Conservation (phyloP, 2,797 vertebrate genomes). For the Anolis apletophallus region DNA sequence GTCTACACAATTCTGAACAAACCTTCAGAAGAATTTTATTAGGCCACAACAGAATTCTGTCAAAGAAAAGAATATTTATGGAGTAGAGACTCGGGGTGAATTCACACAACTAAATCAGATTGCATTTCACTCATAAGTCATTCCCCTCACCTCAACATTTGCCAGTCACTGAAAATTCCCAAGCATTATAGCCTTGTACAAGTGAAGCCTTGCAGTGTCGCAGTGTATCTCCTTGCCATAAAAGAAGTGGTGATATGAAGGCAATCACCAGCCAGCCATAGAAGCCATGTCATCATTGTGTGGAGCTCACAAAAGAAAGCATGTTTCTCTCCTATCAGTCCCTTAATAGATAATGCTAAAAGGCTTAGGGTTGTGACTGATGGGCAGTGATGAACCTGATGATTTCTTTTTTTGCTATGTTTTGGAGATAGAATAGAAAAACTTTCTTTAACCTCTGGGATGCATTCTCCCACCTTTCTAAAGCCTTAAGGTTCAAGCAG, state of each 20-base stretch:
- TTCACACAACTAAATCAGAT: not conserved
- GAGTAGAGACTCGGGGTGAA: not conserved
- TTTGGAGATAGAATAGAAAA: not conserved
- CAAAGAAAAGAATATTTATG: not conserved
- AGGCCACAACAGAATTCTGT: not conserved
- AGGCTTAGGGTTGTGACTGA: not conserved
- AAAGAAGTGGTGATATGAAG: not conserved
- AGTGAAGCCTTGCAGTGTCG: not conserved
- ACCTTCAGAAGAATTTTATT: not conserved
- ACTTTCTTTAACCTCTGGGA: not conserved
- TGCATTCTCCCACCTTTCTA: not conserved
- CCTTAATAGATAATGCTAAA: not conserved
- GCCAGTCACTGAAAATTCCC: not conserved
- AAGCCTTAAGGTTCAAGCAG: not conserved
- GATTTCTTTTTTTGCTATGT: not conserved
- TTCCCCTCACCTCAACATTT: not conserved
- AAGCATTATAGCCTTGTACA: not conserved
- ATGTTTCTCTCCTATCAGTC: not conserved
- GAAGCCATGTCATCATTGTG: not conserved
- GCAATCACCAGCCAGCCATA: not conserved
- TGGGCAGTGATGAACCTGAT: not conserved
- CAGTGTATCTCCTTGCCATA: not conserved
- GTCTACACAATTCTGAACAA: not conserved
- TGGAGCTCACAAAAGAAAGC: not conserved
- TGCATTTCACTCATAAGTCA: not conserved